Percentiles rank a stretch among this genome's conserved stretches.
Conservation (phyloP, 2,113 vertebrate genomes). For the Eurypyga helias region DNA sequence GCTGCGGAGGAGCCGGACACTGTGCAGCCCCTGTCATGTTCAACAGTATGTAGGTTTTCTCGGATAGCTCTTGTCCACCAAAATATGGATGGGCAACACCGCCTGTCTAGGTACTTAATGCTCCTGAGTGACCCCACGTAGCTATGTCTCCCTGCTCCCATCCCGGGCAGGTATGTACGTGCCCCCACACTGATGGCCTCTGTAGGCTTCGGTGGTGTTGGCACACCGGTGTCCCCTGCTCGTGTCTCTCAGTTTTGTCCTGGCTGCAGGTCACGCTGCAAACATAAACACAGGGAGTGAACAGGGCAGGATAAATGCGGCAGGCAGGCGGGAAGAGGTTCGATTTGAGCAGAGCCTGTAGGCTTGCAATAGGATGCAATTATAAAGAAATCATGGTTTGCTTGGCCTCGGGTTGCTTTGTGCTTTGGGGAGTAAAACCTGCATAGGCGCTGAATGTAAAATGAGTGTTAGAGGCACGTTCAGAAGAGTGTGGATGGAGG, state of each 20-base stretch:
- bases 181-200: not conserved
- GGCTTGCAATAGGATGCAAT: not conserved
- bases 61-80: not conserved
- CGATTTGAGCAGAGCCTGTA: fast-evolving
- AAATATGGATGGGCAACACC: not conserved
- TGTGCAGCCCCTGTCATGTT: fast-evolving
- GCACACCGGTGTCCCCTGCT: not conserved
- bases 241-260: fast-evolving
- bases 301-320: fast-evolving
- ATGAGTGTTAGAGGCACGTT: fast-evolving
- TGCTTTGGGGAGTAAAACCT: not conserved
- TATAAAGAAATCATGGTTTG: not conserved
- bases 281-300: fast-evolving
- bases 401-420: not conserved
- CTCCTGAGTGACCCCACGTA: not conserved
- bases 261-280: not conserved
- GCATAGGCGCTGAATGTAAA: not conserved
- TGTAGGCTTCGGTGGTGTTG: not conserved
- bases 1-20: not conserved
- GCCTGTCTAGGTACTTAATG: fast-evolving
- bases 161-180: fast-evolving
- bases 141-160: not conserved
- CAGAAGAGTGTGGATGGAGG: not conserved
- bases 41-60: fast-evolving
- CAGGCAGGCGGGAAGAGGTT: not conserved